These are phyloP conservation scores for Thumatha senex DNA, from an alignment of 2,888 invertebrate species.

Conservation along the genomic window DNA sequence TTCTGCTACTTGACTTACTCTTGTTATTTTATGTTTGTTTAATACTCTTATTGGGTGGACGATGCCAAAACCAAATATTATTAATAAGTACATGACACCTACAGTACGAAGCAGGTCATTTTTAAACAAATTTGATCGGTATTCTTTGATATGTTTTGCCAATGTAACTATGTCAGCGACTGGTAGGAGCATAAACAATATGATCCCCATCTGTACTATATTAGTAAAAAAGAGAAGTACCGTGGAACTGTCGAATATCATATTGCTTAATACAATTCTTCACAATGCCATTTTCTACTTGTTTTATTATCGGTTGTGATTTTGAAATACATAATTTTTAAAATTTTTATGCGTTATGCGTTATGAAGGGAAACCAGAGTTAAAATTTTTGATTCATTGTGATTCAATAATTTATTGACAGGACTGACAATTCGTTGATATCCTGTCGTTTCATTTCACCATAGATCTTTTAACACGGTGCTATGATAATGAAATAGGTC, in stretches of 20 bases:
- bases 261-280: constrained; percentile 10
- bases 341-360: not conserved
- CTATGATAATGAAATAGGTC: not conserved
- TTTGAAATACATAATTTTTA: not conserved
- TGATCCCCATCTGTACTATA: constrained; percentile 55
- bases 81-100: constrained; percentile 30
- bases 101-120: constrained; percentile 12
- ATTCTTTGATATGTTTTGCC: constrained; percentile 44
- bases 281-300: not conserved
- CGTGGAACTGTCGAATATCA: constrained; percentile 38
- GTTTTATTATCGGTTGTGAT: not conserved
- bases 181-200: constrained; percentile 52
- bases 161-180: constrained; percentile 46
- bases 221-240: constrained; percentile 44
- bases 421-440: not conserved
- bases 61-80: constrained; percentile 50
- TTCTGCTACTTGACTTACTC: constrained; percentile 21
- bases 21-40: constrained; percentile 33
- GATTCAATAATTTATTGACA: constrained; percentile 7
- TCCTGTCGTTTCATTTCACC: constrained; percentile 7
- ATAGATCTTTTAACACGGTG: constrained; percentile 8
- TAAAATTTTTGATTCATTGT: too few relatives aligned
- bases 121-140: constrained; percentile 18
- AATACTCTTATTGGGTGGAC: constrained; percentile 50
- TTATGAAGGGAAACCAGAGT: too few relatives aligned